Conservation (phyloP, 2,888 invertebrate species). For the Vesta saturnalis region DNA sequence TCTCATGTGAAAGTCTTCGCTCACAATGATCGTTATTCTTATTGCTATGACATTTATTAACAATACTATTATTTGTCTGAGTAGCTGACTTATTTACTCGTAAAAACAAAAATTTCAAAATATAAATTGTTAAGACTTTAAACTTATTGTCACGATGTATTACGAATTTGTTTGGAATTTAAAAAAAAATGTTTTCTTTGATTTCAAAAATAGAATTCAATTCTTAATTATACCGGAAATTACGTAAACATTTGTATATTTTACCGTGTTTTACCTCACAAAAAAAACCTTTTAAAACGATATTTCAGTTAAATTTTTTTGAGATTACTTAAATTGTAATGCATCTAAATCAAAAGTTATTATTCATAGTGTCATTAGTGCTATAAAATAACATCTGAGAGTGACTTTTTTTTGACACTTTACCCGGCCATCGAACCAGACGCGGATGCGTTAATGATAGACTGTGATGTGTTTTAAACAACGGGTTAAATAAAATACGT, state of each 20-base stretch:
- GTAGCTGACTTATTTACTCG: too few species aligned
- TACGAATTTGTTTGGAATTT: too few species aligned
- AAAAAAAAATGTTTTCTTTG: too few species aligned
- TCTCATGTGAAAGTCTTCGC: too few species aligned
- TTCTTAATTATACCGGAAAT: background rate
- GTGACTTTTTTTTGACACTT: background rate
- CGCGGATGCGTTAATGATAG: conserved; percentile 36
- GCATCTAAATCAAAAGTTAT: conserved; percentile 6
- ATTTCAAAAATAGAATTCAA: background rate
- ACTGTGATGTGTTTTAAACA: conserved; percentile 34
- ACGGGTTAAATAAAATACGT: conserved; percentile 27
- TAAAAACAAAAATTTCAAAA: too few species aligned
- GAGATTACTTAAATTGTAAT: background rate
- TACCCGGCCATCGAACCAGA: conserved; percentile 33
- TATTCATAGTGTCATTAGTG: conserved; percentile 9
- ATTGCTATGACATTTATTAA: too few species aligned
- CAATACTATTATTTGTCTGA: too few species aligned
- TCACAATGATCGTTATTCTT: too few species aligned
- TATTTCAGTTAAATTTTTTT: background rate
- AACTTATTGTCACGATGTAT: too few species aligned
- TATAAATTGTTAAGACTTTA: too few species aligned
- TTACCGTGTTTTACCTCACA: background rate
- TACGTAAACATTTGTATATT: background rate
- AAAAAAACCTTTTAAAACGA: background rate
- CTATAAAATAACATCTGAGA: conserved; percentile 4